Conservation (phyloP, 2,113 vertebrate species). For the Saccopteryx bilineata region DNA sequence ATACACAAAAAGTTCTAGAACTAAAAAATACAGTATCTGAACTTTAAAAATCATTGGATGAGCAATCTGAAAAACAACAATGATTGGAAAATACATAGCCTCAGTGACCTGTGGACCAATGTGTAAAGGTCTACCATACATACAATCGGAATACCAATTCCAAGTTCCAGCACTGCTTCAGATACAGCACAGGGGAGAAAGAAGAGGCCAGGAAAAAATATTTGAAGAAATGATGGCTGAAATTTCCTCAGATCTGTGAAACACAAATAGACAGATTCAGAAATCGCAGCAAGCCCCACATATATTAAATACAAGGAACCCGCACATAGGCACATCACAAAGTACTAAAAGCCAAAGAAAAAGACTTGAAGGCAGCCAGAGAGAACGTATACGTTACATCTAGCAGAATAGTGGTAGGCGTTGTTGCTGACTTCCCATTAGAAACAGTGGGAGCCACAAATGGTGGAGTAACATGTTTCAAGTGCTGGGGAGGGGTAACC, state of each 20-base stretch:
- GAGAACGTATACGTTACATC: not conserved
- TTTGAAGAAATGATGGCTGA: constrained; percentile 8
- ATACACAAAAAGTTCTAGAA: not conserved
- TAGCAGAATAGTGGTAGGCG: not conserved
- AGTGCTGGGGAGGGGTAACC: not conserved
- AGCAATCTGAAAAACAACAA: not conserved
- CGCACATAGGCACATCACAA: not conserved
- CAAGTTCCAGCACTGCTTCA: not conserved
- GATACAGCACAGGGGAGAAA: not conserved
- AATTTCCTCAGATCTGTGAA: constrained; percentile 26
- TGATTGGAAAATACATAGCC: not conserved
- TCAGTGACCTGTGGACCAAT: not conserved
- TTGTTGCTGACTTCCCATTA: constrained; percentile 14
- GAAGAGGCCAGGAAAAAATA: not conserved
- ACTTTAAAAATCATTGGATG: not conserved
- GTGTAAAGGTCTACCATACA: not conserved
- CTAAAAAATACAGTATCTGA: constrained; percentile 23
- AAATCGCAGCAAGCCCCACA: constrained; percentile 29
- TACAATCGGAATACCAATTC: not conserved
- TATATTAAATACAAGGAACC: constrained; percentile 19
- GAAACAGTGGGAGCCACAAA: not conserved
- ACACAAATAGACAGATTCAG: constrained; percentile 28
- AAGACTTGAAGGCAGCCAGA: constrained; percentile 1
- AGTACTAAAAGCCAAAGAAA: constrained; percentile 16
- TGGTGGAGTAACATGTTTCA: not conserved